Conservation (phyloP, 2,113 vertebrate genomes). For the Platanista minor region DNA sequence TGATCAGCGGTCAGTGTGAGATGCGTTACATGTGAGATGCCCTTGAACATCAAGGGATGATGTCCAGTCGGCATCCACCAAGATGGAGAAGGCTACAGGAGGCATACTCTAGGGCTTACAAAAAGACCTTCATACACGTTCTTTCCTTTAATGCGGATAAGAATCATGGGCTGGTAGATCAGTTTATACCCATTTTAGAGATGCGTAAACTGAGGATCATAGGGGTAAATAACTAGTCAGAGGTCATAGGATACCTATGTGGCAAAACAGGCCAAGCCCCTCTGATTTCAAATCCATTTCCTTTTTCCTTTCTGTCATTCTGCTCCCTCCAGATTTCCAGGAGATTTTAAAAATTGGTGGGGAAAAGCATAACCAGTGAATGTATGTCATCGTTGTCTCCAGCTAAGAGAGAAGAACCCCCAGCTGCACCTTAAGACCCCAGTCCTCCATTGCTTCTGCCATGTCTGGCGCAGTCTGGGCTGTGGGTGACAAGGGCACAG, state of each 20-base stretch:
- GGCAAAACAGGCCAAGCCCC: background rate
- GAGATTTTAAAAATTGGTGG: background rate
- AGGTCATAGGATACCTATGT: background rate
- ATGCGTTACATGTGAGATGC: background rate
- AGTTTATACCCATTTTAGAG: background rate
- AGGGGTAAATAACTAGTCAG: background rate
- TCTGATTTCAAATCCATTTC: background rate
- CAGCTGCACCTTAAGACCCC: background rate
- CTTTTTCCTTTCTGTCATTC: background rate
- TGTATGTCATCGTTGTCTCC: too few relatives aligned
- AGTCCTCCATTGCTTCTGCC: background rate
- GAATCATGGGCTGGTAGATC: background rate
- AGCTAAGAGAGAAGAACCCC: background rate
- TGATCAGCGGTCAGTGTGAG: background rate
- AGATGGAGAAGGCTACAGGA: background rate
- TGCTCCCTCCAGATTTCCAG: background rate
- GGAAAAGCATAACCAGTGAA: background rate
- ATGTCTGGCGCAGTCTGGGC: too few relatives aligned
- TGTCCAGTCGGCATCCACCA: background rate
- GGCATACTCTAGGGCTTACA: background rate
- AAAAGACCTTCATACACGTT: background rate
- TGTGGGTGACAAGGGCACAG: too few relatives aligned
- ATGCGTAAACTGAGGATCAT: background rate
- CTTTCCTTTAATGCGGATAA: background rate
- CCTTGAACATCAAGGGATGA: background rate